These are phyloP conservation scores for Melitaea athalia DNA, from an alignment of 2,888 invertebrate genomes.

Conservation along the genomic window DNA sequence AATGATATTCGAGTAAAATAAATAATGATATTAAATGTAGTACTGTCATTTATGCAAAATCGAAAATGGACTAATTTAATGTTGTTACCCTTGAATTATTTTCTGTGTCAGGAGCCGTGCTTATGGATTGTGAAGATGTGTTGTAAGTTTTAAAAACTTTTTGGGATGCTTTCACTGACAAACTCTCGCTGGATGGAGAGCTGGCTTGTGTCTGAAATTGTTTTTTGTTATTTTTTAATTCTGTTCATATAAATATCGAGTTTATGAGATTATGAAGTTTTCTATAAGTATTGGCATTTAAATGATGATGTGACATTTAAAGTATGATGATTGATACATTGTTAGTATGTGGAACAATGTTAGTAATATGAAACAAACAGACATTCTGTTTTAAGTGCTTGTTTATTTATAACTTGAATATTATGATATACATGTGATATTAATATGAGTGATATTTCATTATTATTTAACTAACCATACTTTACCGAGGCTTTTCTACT, in stretches of 20 bases:
- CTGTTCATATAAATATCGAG: background rate
- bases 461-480: conserved; percentile 31
- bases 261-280: conserved; percentile 2
- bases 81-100: conserved; percentile 76
- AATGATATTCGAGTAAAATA: background rate
- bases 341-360: conserved; percentile 40
- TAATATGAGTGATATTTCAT: conserved; percentile 30
- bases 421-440: conserved; percentile 36
- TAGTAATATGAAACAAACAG: conserved; percentile 39
- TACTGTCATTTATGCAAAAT: conserved; percentile 31
- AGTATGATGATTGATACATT: conserved; percentile 15
- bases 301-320: background rate
- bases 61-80: conserved; percentile 30
- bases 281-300: background rate
- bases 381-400: conserved; percentile 35
- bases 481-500: conserved; percentile 46
- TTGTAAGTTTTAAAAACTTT: conserved; percentile 72
- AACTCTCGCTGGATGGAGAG: conserved; percentile 75
- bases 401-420: conserved; percentile 37
- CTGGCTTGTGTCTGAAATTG: conserved; percentile 74
- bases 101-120: conserved; percentile 63
- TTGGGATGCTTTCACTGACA: conserved; percentile 79
- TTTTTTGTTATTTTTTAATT: conserved; percentile 36
- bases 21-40: conserved; percentile 32
- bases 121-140: conserved; percentile 66